Conservation (phyloP, 2,113 vertebrate species). For the Petrocephalus microphthalmus region DNA sequence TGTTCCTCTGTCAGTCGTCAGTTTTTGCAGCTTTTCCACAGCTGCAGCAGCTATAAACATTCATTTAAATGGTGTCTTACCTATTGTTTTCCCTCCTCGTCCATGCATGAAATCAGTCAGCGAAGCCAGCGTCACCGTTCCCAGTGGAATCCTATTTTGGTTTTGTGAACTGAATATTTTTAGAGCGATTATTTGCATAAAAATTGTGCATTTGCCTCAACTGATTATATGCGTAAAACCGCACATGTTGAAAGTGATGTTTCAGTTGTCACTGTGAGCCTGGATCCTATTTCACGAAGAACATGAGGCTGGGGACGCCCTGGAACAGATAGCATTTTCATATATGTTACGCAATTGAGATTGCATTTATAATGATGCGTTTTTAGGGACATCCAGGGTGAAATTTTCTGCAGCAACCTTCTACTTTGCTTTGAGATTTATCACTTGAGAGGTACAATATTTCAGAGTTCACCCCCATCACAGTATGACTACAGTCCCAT, state of each 20-base stretch:
- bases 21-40: neutral
- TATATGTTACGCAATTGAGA: neutral
- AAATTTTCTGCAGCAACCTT: neutral
- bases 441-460: neutral
- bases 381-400: neutral
- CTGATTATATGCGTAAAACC: neutral
- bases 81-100: neutral
- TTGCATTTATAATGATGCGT: neutral
- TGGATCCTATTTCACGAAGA: neutral
- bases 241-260: neutral
- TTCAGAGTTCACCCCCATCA: neutral
- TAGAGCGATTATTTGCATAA: neutral
- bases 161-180: slow-evolving; percentile 7
- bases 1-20: neutral
- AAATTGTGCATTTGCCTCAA: neutral
- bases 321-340: neutral
- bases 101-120: slow-evolving; percentile 7
- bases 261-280: neutral
- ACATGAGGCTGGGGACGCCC: neutral
- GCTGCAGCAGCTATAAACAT: neutral
- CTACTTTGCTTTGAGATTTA: slow-evolving; percentile 3
- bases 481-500: neutral
- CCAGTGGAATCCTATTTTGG: neutral
- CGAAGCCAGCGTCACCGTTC: neutral
- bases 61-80: neutral